These are phyloP conservation scores for Venturia canescens DNA, from an alignment of 1,140 invertebrate species.

Conservation along the genomic window DNA sequence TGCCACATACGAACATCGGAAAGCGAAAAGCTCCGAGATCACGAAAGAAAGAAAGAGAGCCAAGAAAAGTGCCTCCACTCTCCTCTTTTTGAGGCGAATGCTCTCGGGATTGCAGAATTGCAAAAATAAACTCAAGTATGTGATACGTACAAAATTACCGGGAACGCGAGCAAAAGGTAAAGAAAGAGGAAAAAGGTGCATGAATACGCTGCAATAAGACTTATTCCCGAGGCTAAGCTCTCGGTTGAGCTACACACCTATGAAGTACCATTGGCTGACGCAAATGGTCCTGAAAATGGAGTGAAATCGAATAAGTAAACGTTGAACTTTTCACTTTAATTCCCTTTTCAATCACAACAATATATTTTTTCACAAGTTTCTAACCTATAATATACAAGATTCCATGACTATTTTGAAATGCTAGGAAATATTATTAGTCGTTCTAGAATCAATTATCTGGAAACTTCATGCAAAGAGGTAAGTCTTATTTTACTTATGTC, in stretches of 20 bases:
- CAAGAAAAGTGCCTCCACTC: not conserved
- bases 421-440: not conserved
- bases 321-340: not conserved
- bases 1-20: constrained; percentile 33
- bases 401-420: not conserved
- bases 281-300: constrained; percentile 9
- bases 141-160: constrained; percentile 14
- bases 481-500: not conserved
- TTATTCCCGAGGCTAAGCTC: not conserved
- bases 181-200: not conserved
- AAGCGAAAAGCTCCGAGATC: constrained; percentile 4
- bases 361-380: not conserved
- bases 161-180: not conserved
- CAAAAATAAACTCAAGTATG: constrained; percentile 16
- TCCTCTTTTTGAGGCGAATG: not conserved
- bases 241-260: not conserved
- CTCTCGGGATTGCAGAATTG: constrained; percentile 25
- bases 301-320: constrained; percentile 4
- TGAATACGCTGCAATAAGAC: constrained; percentile 14
- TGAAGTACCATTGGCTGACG: not conserved
- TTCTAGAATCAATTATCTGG: not conserved
- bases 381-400: not conserved
- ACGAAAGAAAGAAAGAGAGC: not conserved
- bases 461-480: not conserved
- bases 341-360: not conserved